Base-by-base conservation (phyloP, 1,140 invertebrate genomes). In the Apis cerana region DNA sequence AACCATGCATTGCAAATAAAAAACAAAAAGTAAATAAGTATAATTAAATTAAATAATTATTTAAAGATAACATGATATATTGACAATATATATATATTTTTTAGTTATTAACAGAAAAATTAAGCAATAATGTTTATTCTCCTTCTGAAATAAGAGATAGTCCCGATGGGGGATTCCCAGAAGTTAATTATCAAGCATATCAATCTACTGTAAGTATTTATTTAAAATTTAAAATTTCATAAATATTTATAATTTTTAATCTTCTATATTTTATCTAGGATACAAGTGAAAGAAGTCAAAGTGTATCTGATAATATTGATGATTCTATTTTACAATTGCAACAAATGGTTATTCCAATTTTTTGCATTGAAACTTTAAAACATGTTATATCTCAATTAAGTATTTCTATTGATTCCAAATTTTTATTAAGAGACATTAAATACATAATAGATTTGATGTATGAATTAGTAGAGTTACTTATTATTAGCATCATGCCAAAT, bases 311-410 rank as follows among this genome's bases (percentile, higher is more conserved):
- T 33, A 90, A 89, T 54, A 84, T 92, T 61, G 93, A 94, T 78
- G 90, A 92, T 71, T 90, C 91, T 17, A 76, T 92, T 50, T 84
- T 95, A 33, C 93, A 93, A 83, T 78, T 92, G 19, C 93, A 94
- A 83, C 95, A 95, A 90, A 92, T 95, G 84, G 89, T 93, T 15
- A 84, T 95, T 74, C 95, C 95, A 9, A 85, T 91, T 43, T 95
- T 93, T 89, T 95, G 95, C 89, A 92, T 95, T n/a, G 93, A 93
- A 54, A 93, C 92, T 48, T 86, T 95, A 12, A 91, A 91, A 70
- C 86, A 87, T 70, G 87, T 94, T 61, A 90, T 95, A 54, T 84
- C 81, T 7, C 84, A 92, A 50, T 72, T 93, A 54, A 90, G 86
- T 67, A 79, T 89, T 70, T 88, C 90, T n/a, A 75, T 79, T 54